phyloP scores from a whole-genome alignment of 2,113 vertebrate species.

The Macaca fascicularis region DNA sequence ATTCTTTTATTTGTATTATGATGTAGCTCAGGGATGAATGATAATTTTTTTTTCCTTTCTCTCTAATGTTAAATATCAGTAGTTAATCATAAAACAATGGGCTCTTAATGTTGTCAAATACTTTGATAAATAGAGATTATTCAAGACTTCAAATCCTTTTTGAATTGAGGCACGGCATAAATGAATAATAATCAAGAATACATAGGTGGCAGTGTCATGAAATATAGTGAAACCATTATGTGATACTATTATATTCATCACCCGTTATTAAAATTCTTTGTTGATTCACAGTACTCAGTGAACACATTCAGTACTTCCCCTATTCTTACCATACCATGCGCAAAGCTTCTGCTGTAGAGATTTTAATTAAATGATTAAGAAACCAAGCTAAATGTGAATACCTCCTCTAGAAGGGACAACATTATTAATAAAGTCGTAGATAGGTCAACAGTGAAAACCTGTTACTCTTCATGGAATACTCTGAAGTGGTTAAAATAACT shows the following conservation, averaged over 20 bases:
- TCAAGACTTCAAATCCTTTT: conserved; percentile 51
- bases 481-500: background rate
- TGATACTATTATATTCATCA: background rate
- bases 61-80: background rate
- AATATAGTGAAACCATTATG: conserved; percentile 46
- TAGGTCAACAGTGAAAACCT: background rate
- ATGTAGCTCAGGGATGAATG: background rate
- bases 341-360: conserved; percentile 4
- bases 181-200: background rate
- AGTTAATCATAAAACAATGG: conserved; percentile 38
- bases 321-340: background rate
- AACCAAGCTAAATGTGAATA: background rate
- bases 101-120: background rate
- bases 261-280: conserved; percentile 29
- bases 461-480: background rate
- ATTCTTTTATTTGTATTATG: background rate
- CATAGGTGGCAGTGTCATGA: background rate
- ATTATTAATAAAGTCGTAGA: conserved; percentile 6
- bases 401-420: background rate
- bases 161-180: background rate
- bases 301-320: background rate
- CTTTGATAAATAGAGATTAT: conserved; percentile 5
- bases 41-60: background rate
- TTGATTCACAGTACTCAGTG: background rate
- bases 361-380: conserved; percentile 55